Base-by-base conservation (phyloP, 2,888 invertebrate species). In the Liodrosophila aerea region DNA sequence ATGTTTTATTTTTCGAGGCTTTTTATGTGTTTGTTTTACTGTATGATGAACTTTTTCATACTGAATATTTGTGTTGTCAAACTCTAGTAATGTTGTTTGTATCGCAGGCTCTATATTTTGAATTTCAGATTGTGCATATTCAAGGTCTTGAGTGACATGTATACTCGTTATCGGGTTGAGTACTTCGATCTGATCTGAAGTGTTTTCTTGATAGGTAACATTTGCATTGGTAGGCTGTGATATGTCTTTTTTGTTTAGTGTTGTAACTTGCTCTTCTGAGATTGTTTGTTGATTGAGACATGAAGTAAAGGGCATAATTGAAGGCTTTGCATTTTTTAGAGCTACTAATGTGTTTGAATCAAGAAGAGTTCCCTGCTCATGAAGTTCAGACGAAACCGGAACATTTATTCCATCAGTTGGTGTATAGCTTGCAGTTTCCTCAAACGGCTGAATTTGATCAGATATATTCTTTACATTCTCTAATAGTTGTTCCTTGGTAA, bases 271-370 rank as follows among this genome's bases (percentile, higher is more conserved):
- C 44, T 87, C 86, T 12, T 73, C 73, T 66, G 73, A 30, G n/a
- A 72, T 40, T 49, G 69, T 66, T 76, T 81, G 72, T 64, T 86
- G 72, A 61, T 65, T 73, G 16, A 87, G 29, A 58, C 85, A 87
- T 76, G 84, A 87, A 76, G 78, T 86, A 49, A 83, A 76, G 53
- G 84, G 69, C 47, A 50, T 72, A 22, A 77, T 64, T 31, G 63
- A 57, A 36, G 82, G 43, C 53, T 39, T 40, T 7, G 56, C 73
- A 34, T 64, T 27, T 43, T 56, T 46, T 11, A 57, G 34, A 13
- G 64, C 52, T n/a, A 45, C 13, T 47, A 15, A 4, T 8, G 59
- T 43, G 30, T 7, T 39, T 9, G 44, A 50, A 41, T 77, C 63
- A 37, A 49, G 34, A 44, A 77, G 54, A 16, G 46, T 75, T 34